phyloP scores from a whole-genome alignment of 92 coral and sea anemone genomes.

The Phenganax stokvisi region DNA sequence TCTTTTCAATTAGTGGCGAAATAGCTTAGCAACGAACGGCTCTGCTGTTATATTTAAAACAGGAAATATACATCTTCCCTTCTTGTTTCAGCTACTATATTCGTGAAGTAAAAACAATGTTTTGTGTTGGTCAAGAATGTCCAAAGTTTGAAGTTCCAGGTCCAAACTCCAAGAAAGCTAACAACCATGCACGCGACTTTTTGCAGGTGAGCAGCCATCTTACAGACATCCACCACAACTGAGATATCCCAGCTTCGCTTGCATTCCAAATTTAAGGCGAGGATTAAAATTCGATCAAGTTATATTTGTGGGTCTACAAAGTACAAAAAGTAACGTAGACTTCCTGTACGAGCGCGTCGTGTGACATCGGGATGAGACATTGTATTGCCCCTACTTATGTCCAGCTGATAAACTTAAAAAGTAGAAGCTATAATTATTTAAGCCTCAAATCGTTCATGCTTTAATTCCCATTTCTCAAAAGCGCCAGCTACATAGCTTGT shows the following conservation, averaged over 20 bases:
- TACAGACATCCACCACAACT: not conserved
- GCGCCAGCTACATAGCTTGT: too few relatives aligned
- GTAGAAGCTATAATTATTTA: too few relatives aligned
- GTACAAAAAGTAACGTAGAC: too few relatives aligned
- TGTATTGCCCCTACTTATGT: too few relatives aligned
- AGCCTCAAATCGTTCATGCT: too few relatives aligned
- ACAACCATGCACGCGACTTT: constrained; percentile 93
- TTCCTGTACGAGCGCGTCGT: too few relatives aligned
- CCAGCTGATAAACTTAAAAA: too few relatives aligned
- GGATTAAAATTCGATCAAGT: too few relatives aligned
- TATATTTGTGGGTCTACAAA: too few relatives aligned
- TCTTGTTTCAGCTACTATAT: constrained; percentile 56
- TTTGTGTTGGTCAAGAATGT: constrained; percentile 84
- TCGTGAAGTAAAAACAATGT: constrained; percentile 74
- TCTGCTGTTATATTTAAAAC: not conserved
- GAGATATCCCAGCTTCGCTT: not conserved
- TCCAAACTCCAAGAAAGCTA: constrained; percentile 96
- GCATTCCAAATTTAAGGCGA: not conserved
- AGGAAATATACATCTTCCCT: not conserved
- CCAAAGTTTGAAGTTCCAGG: constrained; percentile 98
- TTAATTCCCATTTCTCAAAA: too few relatives aligned
- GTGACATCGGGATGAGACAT: too few relatives aligned
- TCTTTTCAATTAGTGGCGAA: not conserved
- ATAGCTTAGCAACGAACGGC: not conserved
- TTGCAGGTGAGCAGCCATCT: constrained; percentile 62